These are phyloP conservation scores for Xylota segnis DNA, from an alignment of 2,888 invertebrate species.

Conservation along the genomic window DNA sequence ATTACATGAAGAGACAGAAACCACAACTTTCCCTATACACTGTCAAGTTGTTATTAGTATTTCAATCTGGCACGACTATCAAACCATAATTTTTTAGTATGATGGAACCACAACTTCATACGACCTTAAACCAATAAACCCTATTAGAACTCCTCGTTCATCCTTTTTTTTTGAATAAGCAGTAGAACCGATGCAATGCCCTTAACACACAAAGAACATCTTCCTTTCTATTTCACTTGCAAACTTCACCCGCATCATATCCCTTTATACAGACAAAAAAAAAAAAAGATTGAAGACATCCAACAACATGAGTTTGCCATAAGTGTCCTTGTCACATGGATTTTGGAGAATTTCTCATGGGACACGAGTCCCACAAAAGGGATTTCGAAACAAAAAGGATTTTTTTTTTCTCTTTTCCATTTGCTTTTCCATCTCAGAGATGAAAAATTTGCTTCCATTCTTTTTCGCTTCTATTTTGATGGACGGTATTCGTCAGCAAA, in stretches of 20 bases:
- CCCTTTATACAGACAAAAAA: not conserved
- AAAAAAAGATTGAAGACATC: constrained; percentile 29
- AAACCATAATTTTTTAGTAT: too few species aligned
- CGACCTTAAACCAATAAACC: too few species aligned
- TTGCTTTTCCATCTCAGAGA: not conserved
- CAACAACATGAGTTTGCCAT: constrained; percentile 52
- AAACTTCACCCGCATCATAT: constrained; percentile 24
- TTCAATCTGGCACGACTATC: too few species aligned
- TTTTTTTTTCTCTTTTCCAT: not conserved
- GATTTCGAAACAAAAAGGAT: constrained; percentile 9
- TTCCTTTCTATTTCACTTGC: not conserved
- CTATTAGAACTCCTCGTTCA: too few species aligned
- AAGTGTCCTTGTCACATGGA: constrained; percentile 41
- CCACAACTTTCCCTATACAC: too few species aligned
- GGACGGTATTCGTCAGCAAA: constrained; percentile 14
- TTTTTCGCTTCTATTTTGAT: constrained; percentile 19
- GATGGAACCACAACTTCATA: too few species aligned
- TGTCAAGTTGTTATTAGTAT: too few species aligned
- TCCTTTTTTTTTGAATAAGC: not conserved
- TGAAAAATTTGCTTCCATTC: not conserved
- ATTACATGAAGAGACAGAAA: too few species aligned
- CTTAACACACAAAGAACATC: not conserved
- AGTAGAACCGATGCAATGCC: not conserved
- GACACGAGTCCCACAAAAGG: not conserved
- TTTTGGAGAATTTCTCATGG: constrained; percentile 33